Evolutionary conservation across 2,888 invertebrate genomes (phyloP).

Genomic region (Sinelater perroti): DNA sequence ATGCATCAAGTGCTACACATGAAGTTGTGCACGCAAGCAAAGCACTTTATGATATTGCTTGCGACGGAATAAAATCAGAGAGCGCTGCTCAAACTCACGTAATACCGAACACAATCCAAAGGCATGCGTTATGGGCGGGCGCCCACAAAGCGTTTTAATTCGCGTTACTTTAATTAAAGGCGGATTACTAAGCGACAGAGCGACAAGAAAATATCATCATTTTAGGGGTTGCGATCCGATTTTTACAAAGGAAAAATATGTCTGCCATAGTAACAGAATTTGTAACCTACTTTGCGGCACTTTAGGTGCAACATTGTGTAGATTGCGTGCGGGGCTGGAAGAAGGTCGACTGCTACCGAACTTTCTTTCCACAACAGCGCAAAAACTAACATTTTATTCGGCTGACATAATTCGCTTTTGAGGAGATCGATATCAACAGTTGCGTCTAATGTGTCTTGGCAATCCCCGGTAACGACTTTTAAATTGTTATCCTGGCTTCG

Average conservation of each 20-base stretch:
- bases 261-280: conserved; percentile 29
- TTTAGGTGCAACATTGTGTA: conserved; percentile 30
- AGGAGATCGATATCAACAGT: conserved; percentile 56
- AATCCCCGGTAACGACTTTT: conserved; percentile 58
- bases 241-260: conserved; percentile 27
- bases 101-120: too few relatives aligned
- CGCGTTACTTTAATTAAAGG: too few relatives aligned
- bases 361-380: conserved; percentile 34
- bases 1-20: too few relatives aligned
- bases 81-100: too few relatives aligned
- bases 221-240: conserved; percentile 19
- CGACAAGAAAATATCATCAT: too few relatives aligned
- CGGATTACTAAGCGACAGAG: too few relatives aligned
- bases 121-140: too few relatives aligned
- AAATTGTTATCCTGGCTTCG: conserved; percentile 54
- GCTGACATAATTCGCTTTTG: conserved; percentile 54
- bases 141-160: too few relatives aligned
- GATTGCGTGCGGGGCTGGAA: conserved; percentile 33
- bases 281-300: conserved; percentile 37
- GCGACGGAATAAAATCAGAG: too few relatives aligned
- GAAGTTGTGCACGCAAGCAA: too few relatives aligned
- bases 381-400: conserved; percentile 47
- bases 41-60: too few relatives aligned
- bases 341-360: conserved; percentile 39
- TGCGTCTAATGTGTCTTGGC: conserved; percentile 58